These are phyloP conservation scores for Cotesia congregata DNA, from an alignment of 2,888 invertebrate species.

Conservation along the genomic window DNA sequence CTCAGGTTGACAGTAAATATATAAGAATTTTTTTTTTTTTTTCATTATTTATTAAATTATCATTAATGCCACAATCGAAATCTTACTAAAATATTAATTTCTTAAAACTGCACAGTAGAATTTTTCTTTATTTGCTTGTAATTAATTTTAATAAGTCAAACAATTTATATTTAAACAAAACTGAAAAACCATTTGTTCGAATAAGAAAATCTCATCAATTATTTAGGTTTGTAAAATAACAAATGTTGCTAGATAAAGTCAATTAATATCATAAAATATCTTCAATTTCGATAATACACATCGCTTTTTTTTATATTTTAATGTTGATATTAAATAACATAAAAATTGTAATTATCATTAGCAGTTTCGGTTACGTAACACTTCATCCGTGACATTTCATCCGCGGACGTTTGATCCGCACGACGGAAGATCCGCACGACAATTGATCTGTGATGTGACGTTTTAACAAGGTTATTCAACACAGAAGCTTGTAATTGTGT, in stretches of 20 bases:
- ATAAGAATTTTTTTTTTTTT: background rate
- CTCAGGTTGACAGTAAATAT: background rate
- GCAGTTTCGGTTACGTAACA: no score
- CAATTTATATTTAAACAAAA: background rate
- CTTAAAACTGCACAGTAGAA: conserved; percentile 13
- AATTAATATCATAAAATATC: conserved; percentile 1
- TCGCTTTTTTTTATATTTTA: conserved; percentile 67
- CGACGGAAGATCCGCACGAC: no score
- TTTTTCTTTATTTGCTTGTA: background rate
- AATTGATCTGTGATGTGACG: no score
- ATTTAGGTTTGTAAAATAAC: no score
- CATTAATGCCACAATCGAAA: conserved; percentile 27
- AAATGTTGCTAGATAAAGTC: background rate
- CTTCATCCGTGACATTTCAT: no score
- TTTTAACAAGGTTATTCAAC: no score
- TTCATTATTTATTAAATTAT: conserved; percentile 1
- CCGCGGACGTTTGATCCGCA: no score
- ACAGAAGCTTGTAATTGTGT: no score
- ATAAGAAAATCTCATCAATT: no score
- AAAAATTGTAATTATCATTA: conserved; percentile 43
- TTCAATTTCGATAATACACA: conserved; percentile 40
- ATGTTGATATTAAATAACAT: conserved; percentile 51
- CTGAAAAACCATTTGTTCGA: background rate
- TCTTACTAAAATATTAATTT: conserved; percentile 44
- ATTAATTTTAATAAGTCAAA: background rate